These are phyloP conservation scores for Dicerorhinus sumatrensis DNA, from an alignment of 2,113 vertebrate species.

Conservation along the genomic window DNA sequence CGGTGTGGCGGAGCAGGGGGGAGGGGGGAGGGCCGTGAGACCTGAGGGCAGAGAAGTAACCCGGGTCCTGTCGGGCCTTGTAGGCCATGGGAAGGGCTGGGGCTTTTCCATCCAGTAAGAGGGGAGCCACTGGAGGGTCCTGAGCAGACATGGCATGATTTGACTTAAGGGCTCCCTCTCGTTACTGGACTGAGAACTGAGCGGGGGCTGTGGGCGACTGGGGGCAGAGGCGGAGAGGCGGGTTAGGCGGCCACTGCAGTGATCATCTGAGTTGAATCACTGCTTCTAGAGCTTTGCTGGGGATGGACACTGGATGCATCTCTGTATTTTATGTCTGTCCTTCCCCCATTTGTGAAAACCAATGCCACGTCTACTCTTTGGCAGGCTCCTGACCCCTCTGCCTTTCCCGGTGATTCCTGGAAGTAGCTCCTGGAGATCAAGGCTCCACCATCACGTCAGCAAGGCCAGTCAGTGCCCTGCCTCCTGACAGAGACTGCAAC, in stretches of 20 bases:
- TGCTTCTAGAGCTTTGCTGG: neutral
- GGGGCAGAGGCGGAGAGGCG: neutral
- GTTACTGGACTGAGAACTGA: neutral
- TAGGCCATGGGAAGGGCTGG: neutral
- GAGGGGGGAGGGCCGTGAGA: rapidly evolving
- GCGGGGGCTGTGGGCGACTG: rapidly evolving
- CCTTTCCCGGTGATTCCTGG: neutral
- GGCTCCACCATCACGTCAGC: neutral
- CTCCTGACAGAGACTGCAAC: too few relatives aligned
- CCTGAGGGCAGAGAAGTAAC: neutral
- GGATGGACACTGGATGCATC: neutral
- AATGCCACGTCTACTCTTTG: neutral
- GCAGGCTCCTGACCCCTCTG: neutral
- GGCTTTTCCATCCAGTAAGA: neutral
- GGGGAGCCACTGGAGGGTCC: neutral
- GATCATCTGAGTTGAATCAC: neutral
- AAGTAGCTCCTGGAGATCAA: rapidly evolving
- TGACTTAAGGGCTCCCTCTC: neutral
- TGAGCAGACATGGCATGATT: neutral
- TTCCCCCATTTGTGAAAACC: neutral
- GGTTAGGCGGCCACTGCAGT: too few relatives aligned
- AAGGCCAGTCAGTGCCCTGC: neutral
- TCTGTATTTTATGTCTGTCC: neutral
- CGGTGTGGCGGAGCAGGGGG: rapidly evolving
- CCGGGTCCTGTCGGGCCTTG: neutral